Evolutionary conservation across 2,797 vertebrate genomes (phyloP), one percentile per base, ranked within the genome.

Genomic region (Eleutherodactylus coqui): DNA sequence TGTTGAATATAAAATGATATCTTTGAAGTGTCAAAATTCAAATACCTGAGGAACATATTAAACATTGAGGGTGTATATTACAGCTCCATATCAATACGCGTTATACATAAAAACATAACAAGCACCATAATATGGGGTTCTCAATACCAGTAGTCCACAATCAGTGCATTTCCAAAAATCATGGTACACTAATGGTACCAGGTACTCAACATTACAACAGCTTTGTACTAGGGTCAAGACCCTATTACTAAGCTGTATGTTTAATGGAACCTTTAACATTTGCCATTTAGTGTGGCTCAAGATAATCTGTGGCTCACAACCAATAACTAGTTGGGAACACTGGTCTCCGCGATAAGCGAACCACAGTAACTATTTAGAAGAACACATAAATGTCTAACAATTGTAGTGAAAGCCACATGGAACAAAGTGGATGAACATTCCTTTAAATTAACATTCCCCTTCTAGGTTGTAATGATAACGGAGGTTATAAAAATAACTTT

Each of bases 1-100:
- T 95, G 94, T 89, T 95, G 96, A 88, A 98, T 90, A 88, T 96
- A 95, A 90, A 97, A 96, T 83, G 95, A 92, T 64, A 90, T 90
- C 77, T 93, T 93, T 86, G 95, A 92, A 78, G 93, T 89, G 85
- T 96, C 95, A 88, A 91, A 70, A 19, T 90, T 89, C 89, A 94
- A 92, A 85, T 95, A 95, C 67, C 94, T 96, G 2, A 0, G 86
- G 76, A 87, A 29, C 89, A 75, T 92, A 34, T n/a, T 55, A 41
- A 78, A 76, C 1, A 75, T 29, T 13, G 16, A 19, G 27, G 14
- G 29, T 4, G 4, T n/a, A 34, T 76, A 36, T 5, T 14, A 51
- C 34, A 69, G 3, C 2, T 10, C n/a, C 24, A n/a, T 0, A 43
- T 16, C 29, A 64, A 64, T 64, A n/a, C n/a, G n/a, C n/a, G n/a